Evolutionary conservation across 2,888 invertebrate species (phyloP), one percentile per base, ranked within the genome.

Genomic region (Acronicta alni): DNA sequence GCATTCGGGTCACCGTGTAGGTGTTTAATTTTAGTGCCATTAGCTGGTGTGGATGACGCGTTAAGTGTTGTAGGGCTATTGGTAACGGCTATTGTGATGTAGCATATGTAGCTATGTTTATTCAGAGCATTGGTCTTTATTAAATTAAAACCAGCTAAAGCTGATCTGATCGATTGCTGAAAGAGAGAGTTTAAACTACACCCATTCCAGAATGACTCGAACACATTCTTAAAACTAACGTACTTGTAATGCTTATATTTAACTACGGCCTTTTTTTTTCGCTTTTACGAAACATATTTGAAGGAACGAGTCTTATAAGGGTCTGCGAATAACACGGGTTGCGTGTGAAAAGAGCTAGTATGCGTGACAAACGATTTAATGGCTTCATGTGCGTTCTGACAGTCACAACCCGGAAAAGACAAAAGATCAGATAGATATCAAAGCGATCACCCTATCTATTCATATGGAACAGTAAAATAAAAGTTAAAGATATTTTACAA

Each of bases 401-500:
- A 63, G 14, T 46, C 26, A 38, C 12, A 37, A 43, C 61, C 61
- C 45, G 45, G 35, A 67, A 72, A 59, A 49, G 38, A 67, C 49
- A 54, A 47, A 54, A 67, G 73, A 67, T 67, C 41, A 38, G 30
- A 35, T 18, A 42, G 68, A 72, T 72, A 72, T 51, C 37, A 38
- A 55, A 54, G 73, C 68, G 49, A 67, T 67, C 58, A 48, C 52
- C 72, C 52, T 67, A 67, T 72, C 68, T 67, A 41, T 54, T 67
- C 54, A 68, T 72, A 61, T 60, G 54, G 3, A 60, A 54, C 52
- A 55, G 41, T 68, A 60, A 67, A 67, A 72, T 72, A 72, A 67
- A 67, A 67, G 51, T 55, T 60, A 41, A 18, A 45, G 51, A 72
- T 67, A 51, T 67, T 67, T 32, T 14, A 30, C 47, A 38, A 30